phyloP scores from a whole-genome alignment of 2,113 vertebrate species.

The Peucedramus taeniatus region DNA sequence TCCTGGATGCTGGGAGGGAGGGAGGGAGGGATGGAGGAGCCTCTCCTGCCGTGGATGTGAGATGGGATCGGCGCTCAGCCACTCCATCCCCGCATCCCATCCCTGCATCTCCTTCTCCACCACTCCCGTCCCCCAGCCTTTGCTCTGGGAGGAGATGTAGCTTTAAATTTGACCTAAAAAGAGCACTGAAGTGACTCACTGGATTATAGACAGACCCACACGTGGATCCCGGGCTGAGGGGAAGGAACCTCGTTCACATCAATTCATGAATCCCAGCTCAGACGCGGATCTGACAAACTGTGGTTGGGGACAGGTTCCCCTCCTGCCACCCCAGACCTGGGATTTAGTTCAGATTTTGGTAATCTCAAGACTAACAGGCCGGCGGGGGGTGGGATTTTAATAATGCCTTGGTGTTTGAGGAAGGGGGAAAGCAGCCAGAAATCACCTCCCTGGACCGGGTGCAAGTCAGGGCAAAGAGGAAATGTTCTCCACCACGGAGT shows the following conservation, averaged over 20 bases:
- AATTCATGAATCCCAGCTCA: not conserved
- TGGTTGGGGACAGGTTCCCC: not conserved
- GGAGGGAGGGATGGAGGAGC: not conserved
- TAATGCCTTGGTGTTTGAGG: not conserved
- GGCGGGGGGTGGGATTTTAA: not conserved
- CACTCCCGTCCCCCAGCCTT: not conserved
- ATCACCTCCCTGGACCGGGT: not conserved
- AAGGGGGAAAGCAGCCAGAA: not conserved
- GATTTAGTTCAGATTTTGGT: not conserved
- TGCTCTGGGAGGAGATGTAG: not conserved
- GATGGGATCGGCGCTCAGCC: fast-evolving
- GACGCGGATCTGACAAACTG: fast-evolving
- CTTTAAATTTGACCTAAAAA: not conserved
- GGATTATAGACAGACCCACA: not conserved
- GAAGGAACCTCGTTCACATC: not conserved
- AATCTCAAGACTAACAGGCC: not conserved
- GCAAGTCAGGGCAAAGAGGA: not conserved
- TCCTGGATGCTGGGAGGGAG: not conserved
- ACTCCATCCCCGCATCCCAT: not conserved
- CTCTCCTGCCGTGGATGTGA: fast-evolving
- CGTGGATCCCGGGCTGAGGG: not conserved
- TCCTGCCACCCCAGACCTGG: not conserved
- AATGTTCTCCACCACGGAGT: fast-evolving
- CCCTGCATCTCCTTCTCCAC: not conserved
- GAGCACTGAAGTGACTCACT: not conserved